Evolutionary conservation across 2,888 invertebrate species (phyloP), one percentile per base, ranked within the genome.

Genomic region (Perdita meconis): DNA sequence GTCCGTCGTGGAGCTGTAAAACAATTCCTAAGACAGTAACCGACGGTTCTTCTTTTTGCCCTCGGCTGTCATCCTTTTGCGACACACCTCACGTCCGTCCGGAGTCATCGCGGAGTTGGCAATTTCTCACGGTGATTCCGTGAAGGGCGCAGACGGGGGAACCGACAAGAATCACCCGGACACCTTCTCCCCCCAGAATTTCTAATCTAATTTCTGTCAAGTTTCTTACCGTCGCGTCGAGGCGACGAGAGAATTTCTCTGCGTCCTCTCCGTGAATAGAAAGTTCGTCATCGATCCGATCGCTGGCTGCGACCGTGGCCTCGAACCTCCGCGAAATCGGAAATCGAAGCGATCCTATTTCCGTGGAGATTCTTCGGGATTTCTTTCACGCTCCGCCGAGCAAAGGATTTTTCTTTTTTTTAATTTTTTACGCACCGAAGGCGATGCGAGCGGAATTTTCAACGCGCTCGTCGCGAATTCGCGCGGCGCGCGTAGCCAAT

Each of bases 201-300:
- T 84, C 84, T 83, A 83, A 83, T 83, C 81, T 83, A 84, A 84
- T 83, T 81, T 81, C 75, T 73, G 83, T 84, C 74, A 76, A 83
- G 74, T 75, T 84, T 78, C 81, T 70, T 65, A 40, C 59, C 26
- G 51, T 26, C 66, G 47, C 22, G 66, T 13, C 42, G 13, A 50
- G 59, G 47, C 71, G 70, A 26, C 47, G 70, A 26, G 63, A 26
- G 8, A 60, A 60, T 34, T 47, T 47, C 60, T 47, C 30, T 19
- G 30, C 10, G 10, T 16, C 30, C 44, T 30, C 13, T 34, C 22
- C 60, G 70, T 44, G 74, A 74, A 72, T 78, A 64, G 78, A 81
- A 78, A 81, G 60, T 81, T 76, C 80, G 77, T 70, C 74, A 70
- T 51, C 42, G 70, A 38, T 53, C 57, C 50, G 26, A 42, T 19